These are phyloP conservation scores for Tribolium madens DNA, from an alignment of 1,140 invertebrate genomes.

Conservation along the genomic window DNA sequence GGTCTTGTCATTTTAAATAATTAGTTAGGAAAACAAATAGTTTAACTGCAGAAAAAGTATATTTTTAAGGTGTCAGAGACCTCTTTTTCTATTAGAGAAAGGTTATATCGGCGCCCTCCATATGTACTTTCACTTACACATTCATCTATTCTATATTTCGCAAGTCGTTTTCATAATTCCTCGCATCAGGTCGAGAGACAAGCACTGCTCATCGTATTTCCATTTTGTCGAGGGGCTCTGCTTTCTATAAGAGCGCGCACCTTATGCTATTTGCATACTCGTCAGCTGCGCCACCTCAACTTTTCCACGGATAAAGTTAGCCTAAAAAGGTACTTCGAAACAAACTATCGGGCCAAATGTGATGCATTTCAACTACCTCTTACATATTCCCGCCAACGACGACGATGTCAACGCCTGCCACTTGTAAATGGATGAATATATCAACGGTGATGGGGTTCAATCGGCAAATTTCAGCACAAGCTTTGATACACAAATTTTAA, in stretches of 20 bases:
- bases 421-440: slow-evolving; percentile 47
- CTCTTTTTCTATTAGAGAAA: slow-evolving; percentile 4
- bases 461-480: not conserved
- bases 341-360: slow-evolving; percentile 62
- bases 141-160: slow-evolving; percentile 67
- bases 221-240: slow-evolving; percentile 56
- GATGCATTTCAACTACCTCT: slow-evolving; percentile 63
- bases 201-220: slow-evolving; percentile 62
- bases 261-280: slow-evolving; percentile 62
- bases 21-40: too few relatives aligned
- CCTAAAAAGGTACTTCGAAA: slow-evolving; percentile 62
- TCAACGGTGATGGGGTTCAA: slow-evolving; percentile 21
- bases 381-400: slow-evolving; percentile 55
- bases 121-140: slow-evolving; percentile 54
- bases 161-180: slow-evolving; percentile 67
- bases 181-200: slow-evolving; percentile 63
- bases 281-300: slow-evolving; percentile 64
- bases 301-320: slow-evolving; percentile 62
- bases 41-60: too few relatives aligned
- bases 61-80: too few relatives aligned
- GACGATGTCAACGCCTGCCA: slow-evolving; percentile 23
- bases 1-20: too few relatives aligned
- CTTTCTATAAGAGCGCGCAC: slow-evolving; percentile 54
- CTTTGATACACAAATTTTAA: too few relatives aligned
- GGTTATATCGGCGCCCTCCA: not conserved